Evolutionary conservation across 2,113 vertebrate genomes (phyloP).

Genomic region (Physeter macrocephalus): DNA sequence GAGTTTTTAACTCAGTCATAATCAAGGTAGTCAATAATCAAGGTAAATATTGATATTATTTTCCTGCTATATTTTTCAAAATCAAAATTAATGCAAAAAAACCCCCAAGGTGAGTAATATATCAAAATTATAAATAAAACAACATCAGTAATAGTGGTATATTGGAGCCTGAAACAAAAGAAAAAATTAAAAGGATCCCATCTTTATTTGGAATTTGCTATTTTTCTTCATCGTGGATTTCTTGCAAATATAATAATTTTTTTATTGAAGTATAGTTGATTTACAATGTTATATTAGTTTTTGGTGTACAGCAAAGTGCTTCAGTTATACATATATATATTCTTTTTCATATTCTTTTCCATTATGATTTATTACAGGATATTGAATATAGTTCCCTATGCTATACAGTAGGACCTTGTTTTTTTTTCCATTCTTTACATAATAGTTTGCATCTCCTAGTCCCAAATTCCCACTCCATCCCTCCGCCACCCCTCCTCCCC

Average conservation of each 20-base stretch:
- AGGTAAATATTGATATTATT: not conserved
- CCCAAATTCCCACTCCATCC: not conserved
- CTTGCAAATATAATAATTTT: not conserved
- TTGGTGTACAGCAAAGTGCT: not conserved
- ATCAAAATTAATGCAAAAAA: not conserved
- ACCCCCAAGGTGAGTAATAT: not conserved
- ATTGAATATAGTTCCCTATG: not conserved
- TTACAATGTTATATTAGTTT: not conserved
- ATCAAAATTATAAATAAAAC: not conserved
- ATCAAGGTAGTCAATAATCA: not conserved
- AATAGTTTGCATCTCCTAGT: not conserved
- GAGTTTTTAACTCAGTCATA: not conserved
- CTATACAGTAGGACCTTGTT: not conserved
- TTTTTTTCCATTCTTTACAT: not conserved
- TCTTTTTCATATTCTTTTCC: not conserved
- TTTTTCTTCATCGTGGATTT: not conserved
- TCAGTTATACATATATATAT: not conserved
- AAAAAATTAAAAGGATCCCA: not conserved
- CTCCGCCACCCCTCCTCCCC: not conserved
- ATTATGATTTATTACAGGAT: not conserved
- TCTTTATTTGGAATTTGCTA: not conserved
- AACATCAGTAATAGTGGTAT: accelerated
- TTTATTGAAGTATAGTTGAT: not conserved
- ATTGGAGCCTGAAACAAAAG: not conserved
- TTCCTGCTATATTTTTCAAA: not conserved